Evolutionary conservation across 1,140 invertebrate species (phyloP).

Genomic region (Lordiphosa mommai): DNA sequence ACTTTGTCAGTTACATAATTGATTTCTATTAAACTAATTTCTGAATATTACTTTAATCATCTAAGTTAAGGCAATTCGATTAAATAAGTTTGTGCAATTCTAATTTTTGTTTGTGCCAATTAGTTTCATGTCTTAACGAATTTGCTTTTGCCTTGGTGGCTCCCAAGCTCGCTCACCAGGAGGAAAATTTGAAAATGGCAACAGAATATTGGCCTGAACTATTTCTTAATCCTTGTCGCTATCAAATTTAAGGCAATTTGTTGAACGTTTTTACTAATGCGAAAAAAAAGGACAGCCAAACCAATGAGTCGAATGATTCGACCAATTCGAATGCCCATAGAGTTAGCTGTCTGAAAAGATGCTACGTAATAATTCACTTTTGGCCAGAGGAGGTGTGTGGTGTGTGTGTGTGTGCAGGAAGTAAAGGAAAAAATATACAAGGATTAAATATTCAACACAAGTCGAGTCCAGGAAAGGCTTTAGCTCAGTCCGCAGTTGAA

Average conservation of each 20-base stretch:
- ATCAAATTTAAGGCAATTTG: conserved; percentile 52
- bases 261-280: conserved; percentile 63
- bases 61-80: too few species aligned
- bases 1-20: too few species aligned
- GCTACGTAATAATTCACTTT: conserved; percentile 63
- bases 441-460: conserved; percentile 68
- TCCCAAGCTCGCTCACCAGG: too few species aligned
- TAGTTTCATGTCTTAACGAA: too few species aligned
- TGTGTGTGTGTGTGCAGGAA: background rate
- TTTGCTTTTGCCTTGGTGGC: too few species aligned
- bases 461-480: conserved; percentile 21
- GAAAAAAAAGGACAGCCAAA: conserved; percentile 15
- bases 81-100: too few species aligned
- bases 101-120: conserved; percentile 24
- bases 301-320: conserved; percentile 72
- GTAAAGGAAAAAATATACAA: conserved; percentile 5
- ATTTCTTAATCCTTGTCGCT: background rate
- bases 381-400: background rate
- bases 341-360: conserved; percentile 27
- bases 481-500: conserved; percentile 29
- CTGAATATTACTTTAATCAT: too few species aligned
- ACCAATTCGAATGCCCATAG: conserved; percentile 54
- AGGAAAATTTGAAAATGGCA: conserved; percentile 15
- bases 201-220: background rate
- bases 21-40: too few species aligned